phyloP scores from a whole-genome alignment of 2,888 invertebrate genomes.

The Parochlus steinenii region DNA sequence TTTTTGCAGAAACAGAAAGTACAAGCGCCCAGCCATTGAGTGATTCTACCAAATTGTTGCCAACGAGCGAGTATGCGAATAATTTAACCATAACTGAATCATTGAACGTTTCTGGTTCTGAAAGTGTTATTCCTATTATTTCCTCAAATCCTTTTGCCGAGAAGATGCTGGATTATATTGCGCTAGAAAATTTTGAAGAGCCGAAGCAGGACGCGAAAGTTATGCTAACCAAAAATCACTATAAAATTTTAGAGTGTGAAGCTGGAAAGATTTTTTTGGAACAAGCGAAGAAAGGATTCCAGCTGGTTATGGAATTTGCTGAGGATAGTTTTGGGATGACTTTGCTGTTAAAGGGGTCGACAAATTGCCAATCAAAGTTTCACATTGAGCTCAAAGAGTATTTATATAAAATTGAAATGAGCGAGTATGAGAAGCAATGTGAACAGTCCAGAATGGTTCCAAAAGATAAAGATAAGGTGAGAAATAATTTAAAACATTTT shows the following conservation, averaged over 20 bases:
- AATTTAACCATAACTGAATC: neutral
- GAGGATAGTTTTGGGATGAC: slow-evolving; percentile 31
- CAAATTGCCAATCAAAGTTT: slow-evolving; percentile 34
- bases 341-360: slow-evolving; percentile 34
- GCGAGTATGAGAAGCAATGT: slow-evolving; percentile 18
- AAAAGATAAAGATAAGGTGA: too few relatives aligned
- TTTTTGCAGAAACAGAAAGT: too few relatives aligned
- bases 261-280: slow-evolving; percentile 34
- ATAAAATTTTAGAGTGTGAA: slow-evolving; percentile 31
- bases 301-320: slow-evolving; percentile 23
- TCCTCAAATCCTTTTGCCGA: neutral
- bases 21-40: too few relatives aligned
- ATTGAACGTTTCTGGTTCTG: neutral
- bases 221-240: slow-evolving; percentile 33
- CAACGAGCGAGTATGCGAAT: too few relatives aligned
- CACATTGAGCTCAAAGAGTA: slow-evolving; percentile 33
- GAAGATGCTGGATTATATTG: too few relatives aligned
- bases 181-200: too few relatives aligned
- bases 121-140: neutral
- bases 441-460: slow-evolving; percentile 23
- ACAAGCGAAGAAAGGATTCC: slow-evolving; percentile 24
- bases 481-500: too few relatives aligned
- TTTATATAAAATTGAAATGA: slow-evolving; percentile 19
- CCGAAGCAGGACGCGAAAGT: slow-evolving; percentile 31
- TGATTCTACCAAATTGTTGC: too few relatives aligned